phyloP scores from a whole-genome alignment of 2,113 vertebrate species.

The Coturnix japonica region DNA sequence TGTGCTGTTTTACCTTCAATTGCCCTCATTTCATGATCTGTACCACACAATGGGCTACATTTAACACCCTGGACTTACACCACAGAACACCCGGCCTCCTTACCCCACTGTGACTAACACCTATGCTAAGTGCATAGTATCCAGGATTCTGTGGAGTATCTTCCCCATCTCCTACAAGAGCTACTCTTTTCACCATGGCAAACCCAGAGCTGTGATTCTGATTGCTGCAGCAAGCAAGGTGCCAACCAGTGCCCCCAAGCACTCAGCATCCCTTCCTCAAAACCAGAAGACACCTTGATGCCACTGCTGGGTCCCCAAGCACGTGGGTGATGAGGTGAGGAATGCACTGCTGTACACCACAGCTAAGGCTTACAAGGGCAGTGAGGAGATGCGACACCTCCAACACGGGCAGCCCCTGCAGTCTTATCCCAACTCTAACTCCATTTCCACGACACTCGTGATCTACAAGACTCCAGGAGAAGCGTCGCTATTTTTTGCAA shows the following conservation, averaged over 20 bases:
- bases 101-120: neutral
- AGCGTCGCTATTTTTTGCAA: neutral
- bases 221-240: neutral
- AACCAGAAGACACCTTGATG: accelerated
- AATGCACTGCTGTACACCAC: neutral
- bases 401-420: neutral
- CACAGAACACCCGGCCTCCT: constrained; percentile 33
- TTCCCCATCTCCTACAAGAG: neutral
- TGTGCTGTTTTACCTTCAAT: neutral
- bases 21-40: constrained; percentile 34
- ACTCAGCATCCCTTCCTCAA: accelerated
- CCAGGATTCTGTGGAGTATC: neutral
- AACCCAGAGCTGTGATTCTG: neutral
- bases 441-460: accelerated
- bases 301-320: neutral
- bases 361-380: neutral
- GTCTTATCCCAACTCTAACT: neutral
- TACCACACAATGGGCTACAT: constrained; percentile 2
- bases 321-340: neutral
- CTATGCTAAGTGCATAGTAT: neutral
- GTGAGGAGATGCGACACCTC: neutral
- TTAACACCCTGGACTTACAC: constrained; percentile 39
- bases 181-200: neutral
- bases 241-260: neutral
- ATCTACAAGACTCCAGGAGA: neutral